A percentile compares a stretch with the other conserved stretches of the same genome.
Evolutionary conservation across 2,797 vertebrate species (phyloP).

Genomic region (Zonotrichia albicollis): DNA sequence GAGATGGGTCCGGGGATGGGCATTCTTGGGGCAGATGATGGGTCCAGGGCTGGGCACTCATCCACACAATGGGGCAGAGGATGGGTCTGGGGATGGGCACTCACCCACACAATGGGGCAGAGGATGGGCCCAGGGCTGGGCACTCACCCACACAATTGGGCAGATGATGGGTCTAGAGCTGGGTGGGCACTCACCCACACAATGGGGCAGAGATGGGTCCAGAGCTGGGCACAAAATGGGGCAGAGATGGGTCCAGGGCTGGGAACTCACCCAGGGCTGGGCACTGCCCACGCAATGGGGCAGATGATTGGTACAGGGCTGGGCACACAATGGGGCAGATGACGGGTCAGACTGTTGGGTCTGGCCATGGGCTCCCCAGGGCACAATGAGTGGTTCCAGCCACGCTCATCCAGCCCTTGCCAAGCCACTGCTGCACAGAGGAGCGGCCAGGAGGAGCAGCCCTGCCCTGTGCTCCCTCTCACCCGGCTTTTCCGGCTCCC

Average conservation of each 20-base stretch:
- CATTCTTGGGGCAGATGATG: no score
- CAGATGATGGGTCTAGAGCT: background rate
- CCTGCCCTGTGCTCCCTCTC: background rate
- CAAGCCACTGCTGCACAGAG: accelerated
- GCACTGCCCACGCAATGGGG: no score
- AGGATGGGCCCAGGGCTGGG: background rate
- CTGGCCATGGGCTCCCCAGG: no score
- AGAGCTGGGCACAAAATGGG: no score
- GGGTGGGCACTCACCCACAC: no score
- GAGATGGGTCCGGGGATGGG: background rate
- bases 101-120: no score
- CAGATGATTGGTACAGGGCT: no score
- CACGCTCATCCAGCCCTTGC: background rate
- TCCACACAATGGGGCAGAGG: background rate
- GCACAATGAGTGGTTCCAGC: accelerated
- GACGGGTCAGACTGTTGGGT: no score
- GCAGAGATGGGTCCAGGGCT: no score
- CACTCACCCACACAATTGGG: background rate
- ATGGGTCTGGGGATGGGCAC: no score
- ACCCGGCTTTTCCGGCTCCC: background rate
- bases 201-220: no score
- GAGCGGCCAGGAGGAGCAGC: accelerated
- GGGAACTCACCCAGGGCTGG: no score
- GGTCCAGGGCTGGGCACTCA: background rate
- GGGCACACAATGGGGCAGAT: background rate